A percentile compares a stretch with the other conserved stretches of the same genome.
phyloP scores from a whole-genome alignment of 1,140 invertebrate genomes.

The Atta cephalotes region DNA sequence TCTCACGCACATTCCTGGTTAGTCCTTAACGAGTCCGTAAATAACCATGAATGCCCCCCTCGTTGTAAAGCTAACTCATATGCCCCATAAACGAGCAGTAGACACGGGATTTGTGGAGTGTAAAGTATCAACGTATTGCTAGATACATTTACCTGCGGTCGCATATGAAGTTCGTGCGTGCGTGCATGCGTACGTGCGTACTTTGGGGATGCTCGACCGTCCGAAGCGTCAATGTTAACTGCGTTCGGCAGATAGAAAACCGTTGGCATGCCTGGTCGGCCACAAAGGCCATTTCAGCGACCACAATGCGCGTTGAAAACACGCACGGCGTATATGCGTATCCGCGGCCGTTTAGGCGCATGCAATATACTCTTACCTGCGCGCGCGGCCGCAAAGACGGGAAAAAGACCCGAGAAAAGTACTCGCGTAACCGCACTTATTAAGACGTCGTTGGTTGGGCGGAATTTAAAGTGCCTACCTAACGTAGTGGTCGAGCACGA shows the following conservation, averaged over 20 bases:
- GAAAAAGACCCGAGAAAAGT: slow-evolving; percentile 67
- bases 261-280: slow-evolving; percentile 77
- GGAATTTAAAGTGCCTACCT: slow-evolving; percentile 81
- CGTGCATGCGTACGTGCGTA: slow-evolving; percentile 39
- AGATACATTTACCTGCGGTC: slow-evolving; percentile 53
- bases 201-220: slow-evolving; percentile 46
- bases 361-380: slow-evolving; percentile 79
- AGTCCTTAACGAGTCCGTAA: slow-evolving; percentile 66
- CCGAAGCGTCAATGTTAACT: slow-evolving; percentile 79
- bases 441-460: slow-evolving; percentile 83
- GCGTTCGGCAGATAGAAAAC: slow-evolving; percentile 78
- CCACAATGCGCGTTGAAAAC: slow-evolving; percentile 82
- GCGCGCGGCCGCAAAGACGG: slow-evolving; percentile 70
- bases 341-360: slow-evolving; percentile 67
- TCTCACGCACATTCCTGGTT: slow-evolving; percentile 43
- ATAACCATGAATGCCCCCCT: slow-evolving; percentile 48
- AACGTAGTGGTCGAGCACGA: slow-evolving; percentile 72
- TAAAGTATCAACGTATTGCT: slow-evolving; percentile 59
- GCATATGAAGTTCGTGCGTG: slow-evolving; percentile 13
- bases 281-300: slow-evolving; percentile 83
- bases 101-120: slow-evolving; percentile 60
- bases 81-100: slow-evolving; percentile 50
- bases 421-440: slow-evolving; percentile 83
- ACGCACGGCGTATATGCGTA: slow-evolving; percentile 71
- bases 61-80: slow-evolving; percentile 41